Evolutionary conservation across 1,140 invertebrate genomes (phyloP).

Genomic region (Hesperophylax magnus): DNA sequence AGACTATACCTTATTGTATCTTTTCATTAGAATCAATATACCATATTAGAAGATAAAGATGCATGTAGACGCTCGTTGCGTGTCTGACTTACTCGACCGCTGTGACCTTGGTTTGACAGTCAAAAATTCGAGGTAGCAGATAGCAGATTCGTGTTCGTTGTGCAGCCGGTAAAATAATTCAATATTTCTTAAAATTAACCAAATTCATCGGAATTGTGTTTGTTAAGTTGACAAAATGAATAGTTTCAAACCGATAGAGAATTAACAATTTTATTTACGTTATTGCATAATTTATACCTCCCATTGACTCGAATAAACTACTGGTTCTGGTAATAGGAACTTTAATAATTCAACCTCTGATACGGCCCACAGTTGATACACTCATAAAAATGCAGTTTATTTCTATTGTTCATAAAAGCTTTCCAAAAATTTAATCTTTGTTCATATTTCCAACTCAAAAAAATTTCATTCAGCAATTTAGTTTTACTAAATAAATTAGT

Average conservation of each 20-base stretch:
- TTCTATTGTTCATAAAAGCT: background rate
- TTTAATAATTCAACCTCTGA: background rate
- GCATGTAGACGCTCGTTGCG: too few species aligned
- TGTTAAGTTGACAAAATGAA: background rate
- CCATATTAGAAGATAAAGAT: too few species aligned
- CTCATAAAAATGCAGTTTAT: background rate
- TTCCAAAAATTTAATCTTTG: background rate
- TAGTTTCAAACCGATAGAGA: background rate
- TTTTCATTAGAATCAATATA: too few species aligned
- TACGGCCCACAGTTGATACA: background rate
- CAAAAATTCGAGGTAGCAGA: background rate
- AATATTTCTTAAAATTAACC: background rate
- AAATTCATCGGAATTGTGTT: background rate
- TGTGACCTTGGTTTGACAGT: slow-evolving; percentile 37
- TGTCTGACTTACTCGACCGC: slow-evolving; percentile 1
- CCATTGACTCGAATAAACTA: background rate
- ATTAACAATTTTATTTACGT: background rate
- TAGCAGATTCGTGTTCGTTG: background rate
- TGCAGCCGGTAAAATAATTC: background rate
- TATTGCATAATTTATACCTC: background rate
- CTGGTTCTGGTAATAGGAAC: background rate
- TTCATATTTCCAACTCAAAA: background rate
- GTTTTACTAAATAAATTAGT: too few species aligned
- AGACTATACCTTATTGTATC: too few species aligned
- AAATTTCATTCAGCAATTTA: background rate